Conservation (phyloP, 2,797 vertebrate species). For the Mycteria americana region DNA sequence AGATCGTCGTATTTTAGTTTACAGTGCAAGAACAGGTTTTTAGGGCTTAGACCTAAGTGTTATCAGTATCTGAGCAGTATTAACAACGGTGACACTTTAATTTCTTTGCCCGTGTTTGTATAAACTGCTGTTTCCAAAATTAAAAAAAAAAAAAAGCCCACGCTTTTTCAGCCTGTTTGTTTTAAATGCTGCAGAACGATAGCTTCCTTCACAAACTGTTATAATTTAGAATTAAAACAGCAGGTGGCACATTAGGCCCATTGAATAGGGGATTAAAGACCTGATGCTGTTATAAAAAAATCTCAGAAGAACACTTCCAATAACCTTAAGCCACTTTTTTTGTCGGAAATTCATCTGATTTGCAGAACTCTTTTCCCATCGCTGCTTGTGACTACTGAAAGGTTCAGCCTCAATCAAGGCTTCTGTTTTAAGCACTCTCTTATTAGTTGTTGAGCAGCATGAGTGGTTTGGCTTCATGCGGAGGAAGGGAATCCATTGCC, state of each 20-base stretch:
- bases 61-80: neutral
- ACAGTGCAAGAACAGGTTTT: neutral
- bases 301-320: neutral
- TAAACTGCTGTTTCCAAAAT: neutral
- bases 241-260: constrained; percentile 28
- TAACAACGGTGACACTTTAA: neutral
- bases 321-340: neutral
- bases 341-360: neutral
- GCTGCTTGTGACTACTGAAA: neutral
- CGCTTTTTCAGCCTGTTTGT: neutral
- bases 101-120: neutral
- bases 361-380: neutral
- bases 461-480: neutral
- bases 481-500: neutral
- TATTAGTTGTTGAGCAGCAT: neutral
- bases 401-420: neutral
- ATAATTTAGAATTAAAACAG: neutral
- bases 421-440: neutral
- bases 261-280: neutral
- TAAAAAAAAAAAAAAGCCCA: neutral
- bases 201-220: neutral
- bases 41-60: neutral
- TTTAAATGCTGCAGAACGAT: neutral
- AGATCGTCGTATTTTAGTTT: neutral
- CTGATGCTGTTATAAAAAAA: neutral